Evolutionary conservation across 2,888 invertebrate species (phyloP).

Genomic region (Cremastinae sp.): DNA sequence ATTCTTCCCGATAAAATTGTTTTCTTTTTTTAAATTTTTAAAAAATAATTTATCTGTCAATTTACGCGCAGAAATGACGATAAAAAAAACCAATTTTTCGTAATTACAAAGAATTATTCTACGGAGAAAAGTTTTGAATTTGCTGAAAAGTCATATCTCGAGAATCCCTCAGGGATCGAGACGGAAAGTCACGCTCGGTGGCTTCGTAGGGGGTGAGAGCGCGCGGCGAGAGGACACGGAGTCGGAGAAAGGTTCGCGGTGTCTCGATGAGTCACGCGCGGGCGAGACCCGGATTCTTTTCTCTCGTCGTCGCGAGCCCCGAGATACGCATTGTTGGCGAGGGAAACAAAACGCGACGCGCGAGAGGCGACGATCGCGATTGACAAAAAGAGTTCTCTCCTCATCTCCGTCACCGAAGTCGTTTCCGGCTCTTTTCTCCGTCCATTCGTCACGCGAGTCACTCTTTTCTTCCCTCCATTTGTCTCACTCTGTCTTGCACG

Average conservation of each 20-base stretch:
- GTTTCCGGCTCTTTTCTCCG: not conserved
- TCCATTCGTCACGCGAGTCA: slow-evolving; percentile 21
- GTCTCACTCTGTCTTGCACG: not conserved
- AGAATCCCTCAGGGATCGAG: too few species aligned
- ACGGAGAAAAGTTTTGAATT: too few species aligned
- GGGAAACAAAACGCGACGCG: not conserved
- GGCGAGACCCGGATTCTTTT: slow-evolving; percentile 46
- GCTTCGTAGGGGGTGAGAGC: not conserved
- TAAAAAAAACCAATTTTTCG: too few species aligned
- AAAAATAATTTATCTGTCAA: too few species aligned
- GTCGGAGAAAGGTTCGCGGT: not conserved
- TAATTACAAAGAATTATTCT: too few species aligned
- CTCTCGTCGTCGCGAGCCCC: slow-evolving; percentile 33
- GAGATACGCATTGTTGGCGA: slow-evolving; percentile 33
- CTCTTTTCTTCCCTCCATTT: slow-evolving; percentile 3
- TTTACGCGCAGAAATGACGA: too few species aligned
- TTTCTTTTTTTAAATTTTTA: too few species aligned
- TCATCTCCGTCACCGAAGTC: slow-evolving; percentile 13
- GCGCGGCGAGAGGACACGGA: not conserved
- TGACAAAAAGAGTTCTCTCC: slow-evolving; percentile 39
- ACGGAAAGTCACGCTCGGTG: not conserved
- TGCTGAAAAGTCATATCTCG: too few species aligned
- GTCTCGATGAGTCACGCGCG: slow-evolving; percentile 32
- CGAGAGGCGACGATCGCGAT: slow-evolving; percentile 38
- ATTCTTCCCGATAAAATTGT: too few species aligned